Conservation (phyloP, 2,797 vertebrate genomes). For the Bryconaethiops microstoma region DNA sequence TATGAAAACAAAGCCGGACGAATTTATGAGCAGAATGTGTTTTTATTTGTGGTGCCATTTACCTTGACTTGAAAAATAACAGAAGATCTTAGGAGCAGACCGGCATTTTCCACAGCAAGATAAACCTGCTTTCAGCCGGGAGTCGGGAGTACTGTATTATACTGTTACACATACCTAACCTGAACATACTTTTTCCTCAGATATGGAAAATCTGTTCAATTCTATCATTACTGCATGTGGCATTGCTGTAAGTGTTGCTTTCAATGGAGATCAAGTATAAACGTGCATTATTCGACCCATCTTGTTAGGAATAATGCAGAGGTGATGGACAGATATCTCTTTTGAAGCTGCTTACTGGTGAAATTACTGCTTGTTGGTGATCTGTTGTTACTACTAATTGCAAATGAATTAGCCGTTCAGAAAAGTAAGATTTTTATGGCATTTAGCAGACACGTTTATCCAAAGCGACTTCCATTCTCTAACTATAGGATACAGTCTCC, state of each 20-base stretch:
- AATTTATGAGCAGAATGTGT: constrained; percentile 37
- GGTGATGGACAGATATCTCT: too few species aligned
- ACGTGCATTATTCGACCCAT: not conserved
- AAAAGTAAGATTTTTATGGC: not conserved
- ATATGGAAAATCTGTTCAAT: not conserved
- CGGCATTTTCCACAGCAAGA: not conserved
- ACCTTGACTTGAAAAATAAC: constrained; percentile 29
- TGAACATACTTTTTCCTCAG: not conserved
- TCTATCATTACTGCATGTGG: not conserved
- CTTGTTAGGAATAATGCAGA: not conserved
- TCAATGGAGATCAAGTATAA: not conserved
- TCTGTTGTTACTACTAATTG: too few species aligned
- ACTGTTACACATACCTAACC: not conserved
- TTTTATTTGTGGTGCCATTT: constrained; percentile 36
- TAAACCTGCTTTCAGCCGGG: not conserved
- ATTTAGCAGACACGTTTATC: too few species aligned
- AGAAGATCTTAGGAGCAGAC: not conserved
- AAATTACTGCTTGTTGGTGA: not conserved
- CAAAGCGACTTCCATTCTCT: too few species aligned
- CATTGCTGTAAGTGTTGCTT: not conserved
- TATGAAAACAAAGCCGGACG: constrained; percentile 24
- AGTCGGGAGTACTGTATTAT: constrained; percentile 6
- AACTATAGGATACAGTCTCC: too few species aligned
- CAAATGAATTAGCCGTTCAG: not conserved
- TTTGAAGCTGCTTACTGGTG: not conserved